Percentiles rank a stretch among this genome's conserved stretches.
These are phyloP conservation scores for Tineola bisselliella DNA, from an alignment of 2,888 invertebrate genomes.

Conservation along the genomic window DNA sequence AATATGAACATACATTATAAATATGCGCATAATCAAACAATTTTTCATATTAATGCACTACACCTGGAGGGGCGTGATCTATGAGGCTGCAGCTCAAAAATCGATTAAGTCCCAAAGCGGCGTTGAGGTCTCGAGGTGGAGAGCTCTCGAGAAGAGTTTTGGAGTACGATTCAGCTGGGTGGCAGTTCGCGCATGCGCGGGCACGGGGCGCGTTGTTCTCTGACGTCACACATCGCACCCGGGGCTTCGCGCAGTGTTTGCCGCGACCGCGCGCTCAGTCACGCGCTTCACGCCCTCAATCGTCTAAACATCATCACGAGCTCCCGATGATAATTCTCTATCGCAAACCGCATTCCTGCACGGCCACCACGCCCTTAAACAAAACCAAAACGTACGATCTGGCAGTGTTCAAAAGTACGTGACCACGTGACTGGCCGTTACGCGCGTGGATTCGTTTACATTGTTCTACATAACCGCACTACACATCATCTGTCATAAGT, in stretches of 20 bases:
- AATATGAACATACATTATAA: background rate
- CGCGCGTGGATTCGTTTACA: slow-evolving; percentile 20
- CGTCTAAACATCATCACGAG: slow-evolving; percentile 45
- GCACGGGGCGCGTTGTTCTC: slow-evolving; percentile 37
- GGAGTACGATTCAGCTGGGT: slow-evolving; percentile 35
- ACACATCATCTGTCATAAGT: background rate
- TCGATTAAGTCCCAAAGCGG: slow-evolving; percentile 62
- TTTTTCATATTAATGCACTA: background rate
- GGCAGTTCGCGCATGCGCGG: slow-evolving; percentile 48
- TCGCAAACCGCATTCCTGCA: slow-evolving; percentile 30
- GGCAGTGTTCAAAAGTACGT: slow-evolving; percentile 13
- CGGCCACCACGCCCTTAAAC: slow-evolving; percentile 13
- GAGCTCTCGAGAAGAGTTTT: slow-evolving; percentile 55
- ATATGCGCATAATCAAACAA: background rate
- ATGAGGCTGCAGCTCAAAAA: slow-evolving; percentile 60
- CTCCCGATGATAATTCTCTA: slow-evolving; percentile 51
- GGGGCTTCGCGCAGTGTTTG: slow-evolving; percentile 51
- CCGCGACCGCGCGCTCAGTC: slow-evolving; percentile 57
- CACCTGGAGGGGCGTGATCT: slow-evolving; percentile 39
- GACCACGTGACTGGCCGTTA: slow-evolving; percentile 27
- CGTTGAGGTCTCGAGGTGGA: slow-evolving; percentile 63
- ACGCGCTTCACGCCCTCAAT: slow-evolving; percentile 52
- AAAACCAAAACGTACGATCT: background rate
- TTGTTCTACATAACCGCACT: slow-evolving; percentile 4
- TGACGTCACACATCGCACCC: slow-evolving; percentile 60